phyloP scores from a whole-genome alignment of 2,888 invertebrate species.

The Elysia crispata region DNA sequence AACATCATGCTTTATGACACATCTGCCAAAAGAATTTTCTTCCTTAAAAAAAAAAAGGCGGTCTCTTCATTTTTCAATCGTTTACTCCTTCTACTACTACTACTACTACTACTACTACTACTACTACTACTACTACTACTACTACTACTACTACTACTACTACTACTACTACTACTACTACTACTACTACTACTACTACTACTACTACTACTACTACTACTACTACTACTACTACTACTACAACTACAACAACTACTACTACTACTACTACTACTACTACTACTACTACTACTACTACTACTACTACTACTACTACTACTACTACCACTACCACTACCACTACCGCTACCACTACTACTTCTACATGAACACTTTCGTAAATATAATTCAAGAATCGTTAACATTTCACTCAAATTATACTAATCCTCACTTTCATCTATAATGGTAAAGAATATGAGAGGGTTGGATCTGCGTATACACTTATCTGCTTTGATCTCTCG shows the following conservation, averaged over 20 bases:
- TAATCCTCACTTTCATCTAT: too few relatives aligned
- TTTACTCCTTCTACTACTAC: constrained; percentile 13
- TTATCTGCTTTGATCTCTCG: too few relatives aligned
- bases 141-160: constrained; percentile 32
- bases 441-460: too few relatives aligned
- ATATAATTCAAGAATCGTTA: too few relatives aligned
- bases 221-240: constrained; percentile 25
- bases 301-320: constrained; percentile 1
- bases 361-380: too few relatives aligned
- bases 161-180: constrained; percentile 16
- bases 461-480: too few relatives aligned
- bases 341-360: neutral
- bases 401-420: too few relatives aligned
- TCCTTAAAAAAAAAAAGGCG: too few relatives aligned
- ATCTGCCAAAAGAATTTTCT: too few relatives aligned
- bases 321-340: constrained; percentile 18
- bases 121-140: constrained; percentile 27
- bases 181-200: constrained; percentile 20
- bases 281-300: neutral
- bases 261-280: constrained; percentile 15
- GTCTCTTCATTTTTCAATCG: neutral
- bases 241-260: constrained; percentile 11
- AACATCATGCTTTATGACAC: too few relatives aligned
- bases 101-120: constrained; percentile 25
- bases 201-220: constrained; percentile 19